Evolutionary conservation across 2,113 vertebrate genomes (phyloP), one percentile per base, ranked within the genome.

Genomic region (Phainopepla nitens): DNA sequence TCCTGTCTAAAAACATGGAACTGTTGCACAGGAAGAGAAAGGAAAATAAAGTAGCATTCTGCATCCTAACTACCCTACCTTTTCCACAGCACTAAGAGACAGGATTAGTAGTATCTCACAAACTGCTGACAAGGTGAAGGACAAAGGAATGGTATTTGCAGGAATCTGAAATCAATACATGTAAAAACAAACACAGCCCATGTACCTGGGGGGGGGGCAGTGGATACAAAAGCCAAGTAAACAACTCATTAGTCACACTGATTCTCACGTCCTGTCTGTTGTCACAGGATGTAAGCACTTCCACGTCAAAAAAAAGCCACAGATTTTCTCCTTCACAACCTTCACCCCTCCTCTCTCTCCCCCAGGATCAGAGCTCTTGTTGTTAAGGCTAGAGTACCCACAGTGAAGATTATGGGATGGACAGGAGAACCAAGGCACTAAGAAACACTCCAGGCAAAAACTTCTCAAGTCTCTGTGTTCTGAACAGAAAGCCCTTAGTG

Each of bases 221-320:
- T 10, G 3, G 10, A 21, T 29, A 85, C 78, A 76, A 91, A 94
- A 94, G 91, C 82, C 71, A 72, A 91, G 90, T 82, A 96, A 96
- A 95, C 62, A 94, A 80, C 62, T 88, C 82, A 90, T 95, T 93
- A 95, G 82, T 93, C 93, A 95, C 81, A 66, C 61, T 44, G 73
- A 79, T 93, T 94, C 91, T 94, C 89, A 85, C 87, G 84, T 96
- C 73, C 78, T 73, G 15, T 54, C 87, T 54, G 41, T 77, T 93
- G 70, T 82, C 70, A 91, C 12, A 82, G 71, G 50, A 61, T 82
- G 71, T 77, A 80, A 88, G 50, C 68, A 92, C 61, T 93, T 95
- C 79, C 87, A 95, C 72, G 96, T 83, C 93, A 94, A 95, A 88
- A 60, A 93, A 90, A 96, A 41, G 58, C 66, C 82, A 86, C 3